Base-by-base conservation (phyloP, 2,113 vertebrate genomes). In the Dasypus novemcinctus region DNA sequence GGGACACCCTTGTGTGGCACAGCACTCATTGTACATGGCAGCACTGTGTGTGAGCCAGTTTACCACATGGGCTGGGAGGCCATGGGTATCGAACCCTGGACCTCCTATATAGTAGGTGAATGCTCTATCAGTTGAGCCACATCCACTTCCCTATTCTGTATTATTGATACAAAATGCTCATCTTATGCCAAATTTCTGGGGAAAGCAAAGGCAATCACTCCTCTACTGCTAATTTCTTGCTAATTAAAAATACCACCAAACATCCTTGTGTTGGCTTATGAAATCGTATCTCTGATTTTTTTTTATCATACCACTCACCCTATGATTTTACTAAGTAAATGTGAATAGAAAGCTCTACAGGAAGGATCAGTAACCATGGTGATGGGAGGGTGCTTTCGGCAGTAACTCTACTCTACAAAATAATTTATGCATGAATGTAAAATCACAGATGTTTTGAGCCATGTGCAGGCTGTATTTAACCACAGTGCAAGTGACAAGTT, bases 401-500 rank as follows among this genome's bases (percentile, higher is more conserved):
- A 95, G 4, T 87, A 95, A 90, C 87, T 96, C 93, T 80, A 97
- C 96, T 97, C 96, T 97, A 96, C 83, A 92, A 90, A 94, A 95
- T 98, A 97, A 97, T 98, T 96, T 97, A 98, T 98, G 94, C 90
- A 81, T 93, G 97, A 95, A 97, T 97, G 92, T 96, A 95, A 97
- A 98, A 97, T 91, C 97, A 71, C 69, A 95, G 87, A 59, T 98
- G 98, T 98, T 96, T 97, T 95, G 41, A 95, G 74, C 95, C 96
- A 96, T 97, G 97, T 97, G 97, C 90, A 95, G 90, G 86, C 95
- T 97, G 97, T 97, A 97, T 27, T 20, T 97, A 90, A 90, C 11
- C 36, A 91, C 0, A 87, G 96, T 90, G 76, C 1, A 96, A 97
- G 80, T 89, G 95, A 97, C 92, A 97, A 97, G 90, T 96, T 97